Conservation (phyloP, 1,140 invertebrate species). For the Bombus breviceps region DNA sequence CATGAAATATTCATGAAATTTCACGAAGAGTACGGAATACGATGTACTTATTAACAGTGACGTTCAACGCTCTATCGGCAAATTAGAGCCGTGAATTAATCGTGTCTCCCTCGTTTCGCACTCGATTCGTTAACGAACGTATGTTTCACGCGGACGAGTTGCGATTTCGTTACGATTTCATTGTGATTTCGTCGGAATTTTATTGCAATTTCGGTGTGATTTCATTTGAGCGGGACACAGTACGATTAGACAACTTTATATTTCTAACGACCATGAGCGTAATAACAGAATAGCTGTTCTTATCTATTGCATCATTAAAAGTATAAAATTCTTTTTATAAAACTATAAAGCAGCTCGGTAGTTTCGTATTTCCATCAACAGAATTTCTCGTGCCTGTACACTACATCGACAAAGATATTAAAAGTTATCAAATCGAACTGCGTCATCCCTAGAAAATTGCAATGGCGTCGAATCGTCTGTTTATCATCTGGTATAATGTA, state of each 20-base stretch:
- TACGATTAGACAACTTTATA: neutral
- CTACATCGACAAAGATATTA: neutral
- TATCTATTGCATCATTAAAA: neutral
- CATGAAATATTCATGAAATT: constrained; percentile 51
- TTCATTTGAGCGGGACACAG: neutral
- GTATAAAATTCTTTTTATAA: too few relatives aligned
- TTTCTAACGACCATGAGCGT: neutral
- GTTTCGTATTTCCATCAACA: neutral
- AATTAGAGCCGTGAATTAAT: constrained; percentile 33
- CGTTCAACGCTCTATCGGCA: neutral
- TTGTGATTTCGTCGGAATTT: neutral
- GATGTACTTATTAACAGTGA: neutral
- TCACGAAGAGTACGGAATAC: neutral
- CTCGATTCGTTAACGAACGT: too few relatives aligned
- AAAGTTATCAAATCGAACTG: neutral
- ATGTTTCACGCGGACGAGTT: too few relatives aligned
- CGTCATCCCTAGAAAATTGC: neutral
- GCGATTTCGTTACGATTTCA: too few relatives aligned
- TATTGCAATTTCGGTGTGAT: neutral
- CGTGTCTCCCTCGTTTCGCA: too few relatives aligned
- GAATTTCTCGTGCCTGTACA: neutral
- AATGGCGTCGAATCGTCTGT: neutral
- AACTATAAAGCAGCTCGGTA: too few relatives aligned
- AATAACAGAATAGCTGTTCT: neutral
- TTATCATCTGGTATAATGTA: neutral